A percentile compares a stretch with the other conserved stretches of the same genome.
These are phyloP conservation scores for Micrasema minimum DNA, from an alignment of 1,140 invertebrate species.

Conservation along the genomic window DNA sequence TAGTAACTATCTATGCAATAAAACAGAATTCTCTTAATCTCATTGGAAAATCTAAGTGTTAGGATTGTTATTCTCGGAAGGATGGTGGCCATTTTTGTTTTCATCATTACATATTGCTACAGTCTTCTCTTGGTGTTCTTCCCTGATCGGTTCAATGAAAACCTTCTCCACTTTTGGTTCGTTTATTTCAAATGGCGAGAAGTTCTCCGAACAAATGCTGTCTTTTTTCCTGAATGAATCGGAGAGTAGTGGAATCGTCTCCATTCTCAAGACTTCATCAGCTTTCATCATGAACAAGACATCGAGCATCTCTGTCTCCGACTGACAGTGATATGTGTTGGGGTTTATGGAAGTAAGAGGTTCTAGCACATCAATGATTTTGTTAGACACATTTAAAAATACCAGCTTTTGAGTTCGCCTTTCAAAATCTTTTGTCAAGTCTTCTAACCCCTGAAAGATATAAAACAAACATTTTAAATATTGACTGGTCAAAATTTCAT, in stretches of 20 bases:
- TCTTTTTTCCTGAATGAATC: constrained; percentile 49
- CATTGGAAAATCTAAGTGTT: background rate
- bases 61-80: background rate
- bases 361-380: constrained; percentile 54
- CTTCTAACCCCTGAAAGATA: constrained; percentile 59
- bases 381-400: constrained; percentile 74
- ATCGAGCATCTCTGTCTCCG: constrained; percentile 51
- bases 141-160: constrained; percentile 31
- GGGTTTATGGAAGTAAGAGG: constrained; percentile 50
- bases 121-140: constrained; percentile 24
- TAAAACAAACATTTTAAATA: too few relatives aligned
- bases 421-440: constrained; percentile 71
- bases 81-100: constrained; percentile 2
- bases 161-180: constrained; percentile 39
- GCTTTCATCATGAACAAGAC: constrained; percentile 47
- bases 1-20: background rate
- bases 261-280: constrained; percentile 45
- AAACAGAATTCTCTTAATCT: too few relatives aligned
- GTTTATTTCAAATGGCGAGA: background rate
- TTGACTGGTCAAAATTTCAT: too few relatives aligned
- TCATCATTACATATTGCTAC: constrained; percentile 2
- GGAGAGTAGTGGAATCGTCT: constrained; percentile 48
- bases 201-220: constrained; percentile 46
- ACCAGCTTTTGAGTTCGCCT: constrained; percentile 69
- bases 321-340: constrained; percentile 46